phyloP scores from a whole-genome alignment of 2,797 vertebrate genomes.

The Coracias cyanogaster region DNA sequence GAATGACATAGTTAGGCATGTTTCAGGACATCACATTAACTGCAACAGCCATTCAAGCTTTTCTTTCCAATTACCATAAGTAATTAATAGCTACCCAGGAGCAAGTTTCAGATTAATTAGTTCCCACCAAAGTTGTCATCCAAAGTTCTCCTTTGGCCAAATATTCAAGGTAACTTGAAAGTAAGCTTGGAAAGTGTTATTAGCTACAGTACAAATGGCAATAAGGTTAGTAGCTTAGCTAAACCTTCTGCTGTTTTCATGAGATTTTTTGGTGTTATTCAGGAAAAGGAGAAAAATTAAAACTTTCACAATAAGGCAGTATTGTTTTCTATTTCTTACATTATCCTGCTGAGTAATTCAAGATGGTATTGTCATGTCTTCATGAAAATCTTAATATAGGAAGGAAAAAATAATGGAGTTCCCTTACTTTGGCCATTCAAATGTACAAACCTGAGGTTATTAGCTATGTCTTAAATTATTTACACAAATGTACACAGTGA shows the following conservation, averaged over 20 bases:
- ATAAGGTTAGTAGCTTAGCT: neutral
- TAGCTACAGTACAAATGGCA: neutral
- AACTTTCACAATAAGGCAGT: neutral
- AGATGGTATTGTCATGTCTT: neutral
- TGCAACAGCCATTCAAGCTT: neutral
- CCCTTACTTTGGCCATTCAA: neutral
- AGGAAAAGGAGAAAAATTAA: neutral
- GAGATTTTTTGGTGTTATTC: neutral
- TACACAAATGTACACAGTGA: neutral
- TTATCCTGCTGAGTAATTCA: neutral
- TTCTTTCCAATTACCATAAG: neutral
- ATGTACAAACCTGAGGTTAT: neutral
- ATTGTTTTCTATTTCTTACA: neutral
- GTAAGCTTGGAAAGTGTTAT: neutral
- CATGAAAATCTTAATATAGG: neutral
- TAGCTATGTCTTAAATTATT: neutral
- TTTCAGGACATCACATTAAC: neutral
- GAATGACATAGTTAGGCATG: neutral
- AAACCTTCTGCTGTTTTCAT: neutral
- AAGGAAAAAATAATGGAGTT: neutral
- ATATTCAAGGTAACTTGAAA: neutral
- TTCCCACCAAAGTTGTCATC: neutral
- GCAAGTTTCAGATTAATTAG: constrained; percentile 27
- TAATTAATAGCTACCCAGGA: constrained; percentile 2
- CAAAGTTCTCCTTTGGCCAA: neutral